These are phyloP conservation scores for Propsilocerus akamusi DNA, from an alignment of 1,140 invertebrate genomes.

Conservation along the genomic window DNA sequence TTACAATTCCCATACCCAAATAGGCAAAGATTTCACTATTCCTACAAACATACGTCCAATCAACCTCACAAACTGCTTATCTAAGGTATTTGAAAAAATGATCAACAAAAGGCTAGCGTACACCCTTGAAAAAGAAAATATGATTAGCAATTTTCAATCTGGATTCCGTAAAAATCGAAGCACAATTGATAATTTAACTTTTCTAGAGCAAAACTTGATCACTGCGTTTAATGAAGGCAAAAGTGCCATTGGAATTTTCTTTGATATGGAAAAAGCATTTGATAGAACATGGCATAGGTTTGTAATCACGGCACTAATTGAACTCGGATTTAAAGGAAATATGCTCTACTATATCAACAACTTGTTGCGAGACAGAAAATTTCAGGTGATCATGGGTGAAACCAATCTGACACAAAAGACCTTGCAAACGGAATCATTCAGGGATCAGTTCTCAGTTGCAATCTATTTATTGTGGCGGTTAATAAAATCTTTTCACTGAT, in stretches of 20 bases:
- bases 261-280: conserved; percentile 15
- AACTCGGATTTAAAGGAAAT: conserved; percentile 6
- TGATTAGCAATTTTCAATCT: conserved; percentile 8
- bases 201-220: no score
- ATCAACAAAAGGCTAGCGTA: conserved; percentile 10
- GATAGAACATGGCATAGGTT: conserved; percentile 11
- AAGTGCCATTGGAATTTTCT: conserved; percentile 10
- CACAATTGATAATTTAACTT: not conserved
- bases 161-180: conserved; percentile 11
- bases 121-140: conserved; percentile 9
- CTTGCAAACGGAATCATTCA: conserved; percentile 8
- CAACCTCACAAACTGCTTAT: conserved; percentile 9
- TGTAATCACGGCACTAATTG: conserved; percentile 5
- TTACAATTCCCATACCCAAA: conserved; percentile 13
- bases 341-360: conserved; percentile 7
- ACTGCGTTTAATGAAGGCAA: conserved; percentile 11
- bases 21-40: conserved; percentile 8
- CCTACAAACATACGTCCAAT: conserved; percentile 11
- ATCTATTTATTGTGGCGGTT: no score
- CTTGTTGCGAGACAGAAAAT: conserved; percentile 7
- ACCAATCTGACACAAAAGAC: not conserved
- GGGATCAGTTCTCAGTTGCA: not conserved
- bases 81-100: conserved; percentile 12
- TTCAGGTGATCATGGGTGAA: conserved; percentile 6
- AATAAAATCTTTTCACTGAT: no score